Conservation (phyloP, 2,797 vertebrate genomes). For the Salmo trutta region DNA sequence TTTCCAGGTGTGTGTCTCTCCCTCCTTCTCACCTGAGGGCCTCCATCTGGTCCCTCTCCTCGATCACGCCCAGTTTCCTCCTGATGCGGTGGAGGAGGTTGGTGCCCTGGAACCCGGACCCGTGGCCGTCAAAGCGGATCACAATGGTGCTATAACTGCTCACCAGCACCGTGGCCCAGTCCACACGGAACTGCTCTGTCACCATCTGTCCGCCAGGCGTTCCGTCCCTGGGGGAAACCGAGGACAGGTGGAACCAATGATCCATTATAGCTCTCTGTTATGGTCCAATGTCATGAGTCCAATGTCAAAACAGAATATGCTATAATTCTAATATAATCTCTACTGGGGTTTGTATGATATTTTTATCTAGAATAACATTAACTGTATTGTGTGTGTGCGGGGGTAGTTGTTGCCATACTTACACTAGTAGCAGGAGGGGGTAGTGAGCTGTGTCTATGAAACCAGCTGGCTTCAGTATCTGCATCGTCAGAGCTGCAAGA, state of each 20-base stretch:
- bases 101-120: constrained; percentile 94
- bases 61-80: constrained; percentile 81
- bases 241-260: not conserved
- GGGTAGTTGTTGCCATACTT: constrained; percentile 67
- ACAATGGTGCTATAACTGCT: constrained; percentile 88
- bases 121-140: constrained; percentile 89
- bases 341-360: not conserved
- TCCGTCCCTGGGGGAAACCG: constrained; percentile 80
- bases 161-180: constrained; percentile 91
- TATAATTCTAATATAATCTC: not conserved
- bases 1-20: too few species aligned
- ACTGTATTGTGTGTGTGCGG: not conserved
- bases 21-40: constrained; percentile 82
- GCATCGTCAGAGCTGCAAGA: constrained; percentile 83
- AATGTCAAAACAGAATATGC: not conserved
- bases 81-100: constrained; percentile 89
- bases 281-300: not conserved
- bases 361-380: not conserved
- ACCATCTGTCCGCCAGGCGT: constrained; percentile 91
- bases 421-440: constrained; percentile 94
- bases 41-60: constrained; percentile 89
- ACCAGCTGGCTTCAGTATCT: constrained; percentile 91
- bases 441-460: constrained; percentile 85
- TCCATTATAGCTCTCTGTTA: not conserved
- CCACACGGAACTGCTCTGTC: constrained; percentile 87